phyloP scores from a whole-genome alignment of 2,797 vertebrate species.

The Semotilus atromaculatus region DNA sequence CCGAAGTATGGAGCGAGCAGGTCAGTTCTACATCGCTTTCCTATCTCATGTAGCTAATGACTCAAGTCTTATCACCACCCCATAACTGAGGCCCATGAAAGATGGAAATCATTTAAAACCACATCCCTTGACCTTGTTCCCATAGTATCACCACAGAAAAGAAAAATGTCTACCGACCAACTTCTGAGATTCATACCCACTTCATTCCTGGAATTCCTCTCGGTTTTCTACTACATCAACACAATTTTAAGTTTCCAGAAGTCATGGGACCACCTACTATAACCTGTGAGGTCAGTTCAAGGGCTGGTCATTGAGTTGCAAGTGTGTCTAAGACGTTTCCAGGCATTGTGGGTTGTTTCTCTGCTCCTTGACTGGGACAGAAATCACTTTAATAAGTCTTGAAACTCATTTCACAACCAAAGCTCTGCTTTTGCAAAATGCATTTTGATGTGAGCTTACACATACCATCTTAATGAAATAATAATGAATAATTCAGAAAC shows the following conservation, averaged over 20 bases:
- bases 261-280: conserved; percentile 12
- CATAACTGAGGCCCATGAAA: conserved; percentile 1
- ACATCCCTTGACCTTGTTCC: conserved; percentile 39
- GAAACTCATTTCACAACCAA: conserved; percentile 18
- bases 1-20: conserved; percentile 7
- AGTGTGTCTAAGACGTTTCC: neutral
- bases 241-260: conserved; percentile 15
- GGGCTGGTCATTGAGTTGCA: neutral
- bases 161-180: conserved; percentile 10
- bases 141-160: conserved; percentile 20
- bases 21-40: conserved; percentile 11
- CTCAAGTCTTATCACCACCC: conserved; percentile 45
- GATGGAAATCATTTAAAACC: conserved; percentile 24
- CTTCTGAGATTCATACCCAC: conserved; percentile 13
- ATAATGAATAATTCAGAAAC: conserved; percentile 54
- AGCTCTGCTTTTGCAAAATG: conserved; percentile 20
- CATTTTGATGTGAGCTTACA: conserved; percentile 36
- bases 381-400: conserved; percentile 12
- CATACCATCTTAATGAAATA: conserved; percentile 57
- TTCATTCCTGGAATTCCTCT: conserved; percentile 39
- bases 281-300: conserved; percentile 18
- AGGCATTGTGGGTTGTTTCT: conserved; percentile 1
- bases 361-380: conserved; percentile 3
- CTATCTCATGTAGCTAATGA: conserved; percentile 46
- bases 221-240: conserved; percentile 12